Base-by-base conservation (phyloP, 2,113 vertebrate species). In the Tetrao urogallus region DNA sequence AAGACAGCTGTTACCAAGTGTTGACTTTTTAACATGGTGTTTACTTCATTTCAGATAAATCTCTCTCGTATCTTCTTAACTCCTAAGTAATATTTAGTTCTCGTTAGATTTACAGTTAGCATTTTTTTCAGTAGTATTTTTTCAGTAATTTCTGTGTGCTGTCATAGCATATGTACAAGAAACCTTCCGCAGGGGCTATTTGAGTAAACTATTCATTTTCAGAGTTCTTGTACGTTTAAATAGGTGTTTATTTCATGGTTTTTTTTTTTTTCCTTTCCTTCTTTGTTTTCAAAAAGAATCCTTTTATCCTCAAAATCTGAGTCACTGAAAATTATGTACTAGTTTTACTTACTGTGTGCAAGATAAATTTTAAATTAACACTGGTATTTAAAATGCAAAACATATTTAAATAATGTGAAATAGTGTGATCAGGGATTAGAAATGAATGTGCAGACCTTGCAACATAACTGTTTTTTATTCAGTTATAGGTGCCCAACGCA, bases 401-500 rank as follows among this genome's bases (percentile, higher is more conserved):
- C 27, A n/a, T 54, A 52, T 69, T 93, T 89, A 42, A 78, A 32
- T 13, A 72, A 70, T 66, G n/a, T 57, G 47, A 92, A 52, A 36
- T 75, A 48, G 38, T 82, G 13, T 65, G 81, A 57, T 93, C 48
- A 78, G 63, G 64, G 18, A 38, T 88, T 83, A 91, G 65, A 72
- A 93, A 76, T 96, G 28, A 89, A 96, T 93, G n/a, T 96, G 71
- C 78, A 94, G 76, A 94, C 79, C 72, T 90, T 97, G 82, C 96
- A 95, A 97, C 95, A 96, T 97, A 97, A 98, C 92, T 96, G 88
- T 97, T 96, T 97, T 96, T 92, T 97, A 94, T 97, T 96, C 98
- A 99, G 99, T 99, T 98, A 99, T 99, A 98, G 99, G 99, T 97
- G 97, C 98, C 90, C 99, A 99, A 96, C 97, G 99, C 97, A 98